Conservation (phyloP, 2,888 invertebrate species). For the Willowsia nigromaculata region DNA sequence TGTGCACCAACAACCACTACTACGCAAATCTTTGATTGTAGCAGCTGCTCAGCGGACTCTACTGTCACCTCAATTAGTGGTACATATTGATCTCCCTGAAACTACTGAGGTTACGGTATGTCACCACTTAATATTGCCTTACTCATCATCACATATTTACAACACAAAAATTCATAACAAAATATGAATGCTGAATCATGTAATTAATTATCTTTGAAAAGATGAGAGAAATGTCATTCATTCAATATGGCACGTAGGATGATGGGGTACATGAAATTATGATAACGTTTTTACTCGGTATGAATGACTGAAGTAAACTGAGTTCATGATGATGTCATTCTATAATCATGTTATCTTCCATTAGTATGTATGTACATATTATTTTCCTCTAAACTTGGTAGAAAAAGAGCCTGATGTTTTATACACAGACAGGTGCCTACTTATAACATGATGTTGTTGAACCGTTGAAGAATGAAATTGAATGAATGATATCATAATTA, state of each 20-base stretch:
- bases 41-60: constrained; percentile 3
- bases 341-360: not conserved
- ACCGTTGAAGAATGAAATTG: constrained; percentile 19
- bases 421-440: too few species aligned
- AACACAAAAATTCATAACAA: not conserved
- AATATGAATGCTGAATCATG: not conserved
- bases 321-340: constrained; percentile 35
- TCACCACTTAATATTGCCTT: not conserved
- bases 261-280: not conserved
- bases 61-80: constrained; percentile 32
- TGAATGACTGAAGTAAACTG: constrained; percentile 40
- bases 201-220: constrained; percentile 21
- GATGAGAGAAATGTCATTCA: constrained; percentile 40
- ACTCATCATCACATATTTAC: not conserved
- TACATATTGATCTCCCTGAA: not conserved
- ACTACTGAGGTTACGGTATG: constrained; percentile 32
- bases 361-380: not conserved
- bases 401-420: not conserved
- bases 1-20: not conserved
- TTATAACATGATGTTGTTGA: constrained; percentile 19
- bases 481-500: constrained; percentile 31
- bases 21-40: constrained; percentile 28
- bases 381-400: not conserved
- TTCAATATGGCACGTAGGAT: too few species aligned
- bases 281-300: not conserved